A percentile compares a stretch with the other conserved stretches of the same genome.
These are phyloP conservation scores for Drosophila robusta DNA, from an alignment of 2,888 invertebrate species.

Conservation along the genomic window DNA sequence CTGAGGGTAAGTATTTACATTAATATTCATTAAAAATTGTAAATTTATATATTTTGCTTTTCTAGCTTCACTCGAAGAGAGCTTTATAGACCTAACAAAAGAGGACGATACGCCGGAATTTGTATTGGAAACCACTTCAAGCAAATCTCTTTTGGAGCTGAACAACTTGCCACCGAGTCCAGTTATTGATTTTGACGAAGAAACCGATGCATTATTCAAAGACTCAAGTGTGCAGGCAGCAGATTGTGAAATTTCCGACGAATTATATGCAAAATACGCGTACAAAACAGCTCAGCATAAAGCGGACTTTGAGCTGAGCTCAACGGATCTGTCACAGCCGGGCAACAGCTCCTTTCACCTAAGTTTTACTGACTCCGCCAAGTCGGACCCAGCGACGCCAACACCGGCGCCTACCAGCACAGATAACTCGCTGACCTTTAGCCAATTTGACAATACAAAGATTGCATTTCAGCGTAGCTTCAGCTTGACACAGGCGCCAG, in stretches of 20 bases:
- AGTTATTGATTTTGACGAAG: slow-evolving; percentile 23
- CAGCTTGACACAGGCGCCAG: slow-evolving; percentile 34
- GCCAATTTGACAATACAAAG: slow-evolving; percentile 33
- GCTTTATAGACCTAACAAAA: slow-evolving; percentile 64
- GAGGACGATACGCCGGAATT: slow-evolving; percentile 27
- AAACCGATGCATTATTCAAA: neutral
- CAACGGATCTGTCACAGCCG: neutral
- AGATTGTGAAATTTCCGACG: slow-evolving; percentile 30
- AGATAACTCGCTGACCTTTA: slow-evolving; percentile 23
- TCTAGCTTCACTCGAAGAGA: neutral
- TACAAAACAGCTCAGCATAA: neutral
- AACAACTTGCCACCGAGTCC: slow-evolving; percentile 19
- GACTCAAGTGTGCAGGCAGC: neutral
- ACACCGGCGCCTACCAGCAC: neutral
- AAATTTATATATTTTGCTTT: neutral
- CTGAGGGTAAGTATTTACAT: slow-evolving; percentile 1
- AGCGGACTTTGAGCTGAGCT: neutral
- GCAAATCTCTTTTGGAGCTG: slow-evolving; percentile 5
- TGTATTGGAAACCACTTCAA: neutral
- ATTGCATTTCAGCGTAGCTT: slow-evolving; percentile 40
- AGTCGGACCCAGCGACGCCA: slow-evolving; percentile 1
- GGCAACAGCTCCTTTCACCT: neutral
- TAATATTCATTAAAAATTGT: too few species aligned
- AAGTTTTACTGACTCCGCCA: neutral
- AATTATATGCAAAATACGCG: slow-evolving; percentile 40